Conservation (phyloP, 2,888 invertebrate genomes). For the Ernsta delagoae region DNA sequence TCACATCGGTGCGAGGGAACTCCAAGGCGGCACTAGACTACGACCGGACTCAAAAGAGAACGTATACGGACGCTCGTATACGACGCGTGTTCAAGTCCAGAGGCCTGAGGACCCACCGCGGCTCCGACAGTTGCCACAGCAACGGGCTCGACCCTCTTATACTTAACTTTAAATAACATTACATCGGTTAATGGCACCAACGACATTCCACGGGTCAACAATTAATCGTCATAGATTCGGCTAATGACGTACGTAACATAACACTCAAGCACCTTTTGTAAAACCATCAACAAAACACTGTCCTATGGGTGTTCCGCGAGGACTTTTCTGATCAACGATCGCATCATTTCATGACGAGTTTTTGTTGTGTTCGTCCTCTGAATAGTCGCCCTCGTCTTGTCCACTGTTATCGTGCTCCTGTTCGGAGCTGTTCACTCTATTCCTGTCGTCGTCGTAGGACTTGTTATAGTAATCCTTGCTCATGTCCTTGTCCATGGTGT, state of each 20-base stretch:
- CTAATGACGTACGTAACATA: conserved; percentile 77
- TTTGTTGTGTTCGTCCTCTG: conserved; percentile 76
- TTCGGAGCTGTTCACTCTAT: conserved; percentile 56
- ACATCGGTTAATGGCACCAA: conserved; percentile 80
- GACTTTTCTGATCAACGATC: conserved; percentile 39
- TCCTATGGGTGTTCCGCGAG: conserved; percentile 55
- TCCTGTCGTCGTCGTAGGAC: conserved; percentile 64
- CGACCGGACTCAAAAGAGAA: conserved; percentile 31
- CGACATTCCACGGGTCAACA: conserved; percentile 83
- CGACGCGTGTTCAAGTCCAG: conserved; percentile 9
- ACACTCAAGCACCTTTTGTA: conserved; percentile 81
- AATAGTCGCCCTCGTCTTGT: conserved; percentile 76
- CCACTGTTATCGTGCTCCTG: conserved; percentile 67
- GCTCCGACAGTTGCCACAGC: conserved; percentile 2
- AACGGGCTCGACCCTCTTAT: conserved; percentile 42
- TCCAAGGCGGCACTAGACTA: conserved; percentile 24
- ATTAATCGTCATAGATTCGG: conserved; percentile 60
- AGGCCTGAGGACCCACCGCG: conserved; percentile 4
- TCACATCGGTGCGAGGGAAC: conserved; percentile 39
- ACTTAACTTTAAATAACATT: conserved; percentile 69
- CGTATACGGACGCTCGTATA: conserved; percentile 10
- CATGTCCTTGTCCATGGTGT: conserved; percentile 80
- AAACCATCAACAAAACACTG: conserved; percentile 71
- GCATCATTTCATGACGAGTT: conserved; percentile 72
- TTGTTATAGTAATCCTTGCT: conserved; percentile 66